A percentile compares a stretch with the other conserved stretches of the same genome.
Evolutionary conservation across 2,888 invertebrate genomes (phyloP).

Genomic region (Drosophila mulleri): DNA sequence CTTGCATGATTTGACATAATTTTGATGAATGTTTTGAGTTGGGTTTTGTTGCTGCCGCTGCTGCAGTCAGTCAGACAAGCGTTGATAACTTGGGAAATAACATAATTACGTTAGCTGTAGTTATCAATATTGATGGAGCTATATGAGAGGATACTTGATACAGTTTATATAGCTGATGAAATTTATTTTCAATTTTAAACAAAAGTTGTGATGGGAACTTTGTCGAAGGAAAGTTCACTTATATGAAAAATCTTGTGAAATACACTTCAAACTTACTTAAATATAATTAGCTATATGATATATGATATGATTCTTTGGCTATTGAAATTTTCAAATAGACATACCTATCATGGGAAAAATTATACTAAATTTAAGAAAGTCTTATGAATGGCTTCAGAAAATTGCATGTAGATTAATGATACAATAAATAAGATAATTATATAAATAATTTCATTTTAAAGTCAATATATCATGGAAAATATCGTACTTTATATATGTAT

Average conservation of each 20-base stretch:
- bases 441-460: no score
- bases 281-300: background rate
- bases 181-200: background rate
- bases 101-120: background rate
- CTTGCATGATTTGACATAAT: slow-evolving; percentile 76
- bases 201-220: no score
- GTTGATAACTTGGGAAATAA: slow-evolving; percentile 46
- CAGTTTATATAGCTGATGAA: background rate
- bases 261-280: background rate
- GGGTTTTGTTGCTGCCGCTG: slow-evolving; percentile 44
- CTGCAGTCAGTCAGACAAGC: slow-evolving; percentile 52
- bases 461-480: no score
- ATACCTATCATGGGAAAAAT: background rate
- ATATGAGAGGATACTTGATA: background rate
- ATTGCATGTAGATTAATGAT: background rate
- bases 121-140: background rate
- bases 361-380: background rate
- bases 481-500: no score
- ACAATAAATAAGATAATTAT: no score
- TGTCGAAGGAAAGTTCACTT: no score
- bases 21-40: slow-evolving; percentile 70
- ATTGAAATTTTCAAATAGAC: no score
- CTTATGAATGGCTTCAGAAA: no score
- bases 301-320: background rate
- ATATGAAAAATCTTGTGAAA: no score